These are phyloP conservation scores for Tachycineta bicolor DNA, from an alignment of 2,113 vertebrate genomes.

Conservation along the genomic window DNA sequence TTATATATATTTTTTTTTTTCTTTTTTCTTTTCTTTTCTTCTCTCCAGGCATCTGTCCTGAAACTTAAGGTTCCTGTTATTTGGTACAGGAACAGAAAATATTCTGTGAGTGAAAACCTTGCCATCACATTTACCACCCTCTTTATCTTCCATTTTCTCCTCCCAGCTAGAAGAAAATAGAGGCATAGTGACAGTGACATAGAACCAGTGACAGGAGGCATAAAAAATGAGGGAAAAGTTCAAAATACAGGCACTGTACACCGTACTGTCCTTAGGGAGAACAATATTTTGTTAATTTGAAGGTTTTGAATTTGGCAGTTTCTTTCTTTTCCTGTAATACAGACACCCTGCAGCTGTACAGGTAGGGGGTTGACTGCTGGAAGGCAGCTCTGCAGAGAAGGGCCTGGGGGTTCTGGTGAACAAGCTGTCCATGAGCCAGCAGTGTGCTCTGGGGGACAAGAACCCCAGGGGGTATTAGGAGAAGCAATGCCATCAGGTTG, in stretches of 20 bases:
- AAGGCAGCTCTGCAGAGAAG: background rate
- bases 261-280: background rate
- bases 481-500: background rate
- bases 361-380: background rate
- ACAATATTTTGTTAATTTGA: background rate
- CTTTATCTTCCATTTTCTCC: background rate
- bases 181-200: background rate
- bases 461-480: background rate
- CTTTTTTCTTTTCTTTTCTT: no score
- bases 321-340: background rate
- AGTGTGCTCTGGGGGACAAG: background rate
- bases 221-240: background rate
- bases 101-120: background rate
- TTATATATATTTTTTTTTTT: no score
- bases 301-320: background rate
- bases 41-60: no score
- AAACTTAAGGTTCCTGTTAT: background rate
- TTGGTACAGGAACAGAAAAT: background rate
- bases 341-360: background rate
- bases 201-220: background rate
- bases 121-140: background rate
- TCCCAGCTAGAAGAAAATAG: background rate
- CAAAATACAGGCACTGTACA: background rate
- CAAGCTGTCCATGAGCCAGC: background rate
- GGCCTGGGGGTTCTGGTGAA: no score